Base-by-base conservation (phyloP, 2,797 vertebrate genomes). In the Acanthurus tractus region DNA sequence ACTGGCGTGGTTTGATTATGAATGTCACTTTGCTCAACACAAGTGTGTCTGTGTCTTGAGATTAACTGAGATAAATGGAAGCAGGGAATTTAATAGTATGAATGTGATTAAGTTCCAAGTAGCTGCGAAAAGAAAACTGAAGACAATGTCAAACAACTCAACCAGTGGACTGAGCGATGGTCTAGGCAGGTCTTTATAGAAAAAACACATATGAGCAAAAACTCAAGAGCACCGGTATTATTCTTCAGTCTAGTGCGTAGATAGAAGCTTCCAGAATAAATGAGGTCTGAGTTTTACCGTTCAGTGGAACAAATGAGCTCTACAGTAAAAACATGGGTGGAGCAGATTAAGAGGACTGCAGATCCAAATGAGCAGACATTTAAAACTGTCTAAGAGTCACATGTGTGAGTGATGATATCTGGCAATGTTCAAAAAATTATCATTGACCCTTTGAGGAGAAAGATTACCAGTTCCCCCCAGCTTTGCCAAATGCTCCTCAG, bases 221-320 rank as follows among this genome's bases (percentile, higher is more conserved):
- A 83, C 45, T 62, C 54, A 72, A 92, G 76, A 83, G 76, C 88
- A 86, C 87, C 83, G 86, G 86, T 85, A 89, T 91, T 88, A 77
- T 86, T 90, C 86, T 76, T 85, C 57, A 78, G 71, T 79, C 76
- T 70, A 55, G 78, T 68, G 82, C 78, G 70, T 70, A 83, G 76
- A 82, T 52, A 87, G 70, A 85, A 78, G 70, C 52, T 64, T 54
- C 42, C 58, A n/a, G 48, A 62, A 71, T 52, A 65, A 81, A 69
- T 63, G 25, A 87, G 76, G 77, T 83, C 45, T 79, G 59, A 42
- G 49, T 81, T 82, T 81, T 69, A 78, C 64, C 76, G 82, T 78
- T 90, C 63, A 74, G 76, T 57, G 49, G 73, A 84, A 76, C 46
- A 74, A 54, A 63, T 54, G 25, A 25, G 63, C 64, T 83, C 81